Evolutionary conservation across 2,888 invertebrate species (phyloP).

Genomic region (Lochmaea crataegi): DNA sequence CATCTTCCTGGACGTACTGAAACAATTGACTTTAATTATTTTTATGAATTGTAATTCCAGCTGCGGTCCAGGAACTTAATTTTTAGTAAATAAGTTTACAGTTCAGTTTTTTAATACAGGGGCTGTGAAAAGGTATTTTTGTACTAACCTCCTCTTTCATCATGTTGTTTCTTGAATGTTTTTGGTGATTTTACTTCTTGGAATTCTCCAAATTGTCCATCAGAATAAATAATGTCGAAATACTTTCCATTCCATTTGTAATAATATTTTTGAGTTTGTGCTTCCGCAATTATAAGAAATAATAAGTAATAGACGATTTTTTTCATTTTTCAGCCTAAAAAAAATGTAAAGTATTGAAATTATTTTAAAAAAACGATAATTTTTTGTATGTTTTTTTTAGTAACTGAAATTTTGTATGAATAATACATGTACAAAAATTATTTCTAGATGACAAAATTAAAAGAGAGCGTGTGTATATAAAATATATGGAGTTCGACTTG

Average conservation of each 20-base stretch:
- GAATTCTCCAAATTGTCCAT: slow-evolving; percentile 6
- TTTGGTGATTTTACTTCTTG: slow-evolving; percentile 38
- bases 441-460: too few relatives aligned
- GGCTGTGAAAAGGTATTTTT: not conserved
- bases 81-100: too few relatives aligned
- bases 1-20: slow-evolving; percentile 40
- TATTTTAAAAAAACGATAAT: too few relatives aligned
- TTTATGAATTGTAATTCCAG: too few relatives aligned
- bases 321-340: slow-evolving; percentile 3
- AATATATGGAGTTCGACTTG: too few relatives aligned
- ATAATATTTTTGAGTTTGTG: slow-evolving; percentile 33
- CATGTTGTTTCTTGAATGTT: slow-evolving; percentile 21
- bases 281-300: not conserved
- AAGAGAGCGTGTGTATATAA: too few relatives aligned
- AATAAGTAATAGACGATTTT: slow-evolving; percentile 3
- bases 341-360: not conserved
- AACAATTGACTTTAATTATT: too few relatives aligned
- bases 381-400: too few relatives aligned
- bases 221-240: slow-evolving; percentile 35
- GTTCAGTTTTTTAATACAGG: not conserved
- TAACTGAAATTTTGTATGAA: too few relatives aligned
- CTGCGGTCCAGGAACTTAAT: too few relatives aligned
- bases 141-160: slow-evolving; percentile 36
- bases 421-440: too few relatives aligned
- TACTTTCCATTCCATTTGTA: slow-evolving; percentile 33